phyloP scores from a whole-genome alignment of 2,888 invertebrate genomes.

The Boloria euphrosyne region DNA sequence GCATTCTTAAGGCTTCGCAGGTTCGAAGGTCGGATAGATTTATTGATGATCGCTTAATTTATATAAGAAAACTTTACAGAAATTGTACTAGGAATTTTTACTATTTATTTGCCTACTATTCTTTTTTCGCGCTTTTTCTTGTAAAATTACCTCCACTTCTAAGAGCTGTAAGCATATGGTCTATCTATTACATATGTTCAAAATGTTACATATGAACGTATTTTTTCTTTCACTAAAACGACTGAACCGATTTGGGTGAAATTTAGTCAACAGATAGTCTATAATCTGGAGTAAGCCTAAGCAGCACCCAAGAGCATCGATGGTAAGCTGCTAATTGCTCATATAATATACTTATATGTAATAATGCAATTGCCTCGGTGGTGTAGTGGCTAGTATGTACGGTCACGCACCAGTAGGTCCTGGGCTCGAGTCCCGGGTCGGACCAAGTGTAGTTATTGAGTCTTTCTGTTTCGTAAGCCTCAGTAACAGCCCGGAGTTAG shows the following conservation, averaged over 20 bases:
- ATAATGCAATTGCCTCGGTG: no score
- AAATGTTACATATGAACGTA: background rate
- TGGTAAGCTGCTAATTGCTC: no score
- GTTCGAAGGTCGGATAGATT: slow-evolving; percentile 36
- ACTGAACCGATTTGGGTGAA: background rate
- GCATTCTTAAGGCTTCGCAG: slow-evolving; percentile 41
- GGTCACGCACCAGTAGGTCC: no score
- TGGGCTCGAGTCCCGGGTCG: no score
- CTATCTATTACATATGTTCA: background rate
- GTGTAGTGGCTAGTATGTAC: no score
- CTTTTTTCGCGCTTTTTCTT: no score
- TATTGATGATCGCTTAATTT: slow-evolving; percentile 7
- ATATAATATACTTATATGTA: no score
- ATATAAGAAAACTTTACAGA: background rate
- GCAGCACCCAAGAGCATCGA: background rate
- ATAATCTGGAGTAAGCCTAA: background rate
- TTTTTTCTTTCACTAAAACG: background rate
- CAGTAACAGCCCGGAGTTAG: no score
- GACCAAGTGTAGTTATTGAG: no score
- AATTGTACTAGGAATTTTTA: background rate
- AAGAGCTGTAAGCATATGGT: no score
- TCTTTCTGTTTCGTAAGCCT: no score
- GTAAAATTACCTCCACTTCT: no score
- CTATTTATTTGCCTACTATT: background rate
- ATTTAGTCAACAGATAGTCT: background rate